These are phyloP conservation scores for Sycobia sp. DNA, from an alignment of 1,140 invertebrate genomes.

Conservation along the genomic window DNA sequence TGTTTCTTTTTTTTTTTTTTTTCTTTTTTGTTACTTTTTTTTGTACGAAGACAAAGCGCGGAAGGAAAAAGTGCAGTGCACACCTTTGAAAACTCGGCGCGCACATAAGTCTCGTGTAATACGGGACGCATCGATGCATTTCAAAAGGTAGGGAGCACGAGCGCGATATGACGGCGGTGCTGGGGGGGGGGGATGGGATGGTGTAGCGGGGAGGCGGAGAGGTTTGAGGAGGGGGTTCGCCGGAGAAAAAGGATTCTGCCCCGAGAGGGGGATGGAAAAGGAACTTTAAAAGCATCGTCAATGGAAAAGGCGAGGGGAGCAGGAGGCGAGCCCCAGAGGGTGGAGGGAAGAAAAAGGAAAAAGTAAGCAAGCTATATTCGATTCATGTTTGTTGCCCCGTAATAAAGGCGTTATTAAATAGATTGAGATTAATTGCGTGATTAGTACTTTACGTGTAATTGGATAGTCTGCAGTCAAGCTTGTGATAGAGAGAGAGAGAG, in stretches of 20 bases:
- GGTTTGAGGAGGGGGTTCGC: no score
- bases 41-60: slow-evolving; percentile 24
- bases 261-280: slow-evolving; percentile 10
- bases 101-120: slow-evolving; percentile 4
- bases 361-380: slow-evolving; percentile 37
- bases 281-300: slow-evolving; percentile 24
- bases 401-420: slow-evolving; percentile 60
- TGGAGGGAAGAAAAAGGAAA: slow-evolving; percentile 15
- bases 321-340: slow-evolving; percentile 13
- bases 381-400: slow-evolving; percentile 44
- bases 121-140: slow-evolving; percentile 23
- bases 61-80: slow-evolving; percentile 8
- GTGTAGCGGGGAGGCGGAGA: no score
- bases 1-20: no score
- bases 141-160: slow-evolving; percentile 15
- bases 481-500: no score
- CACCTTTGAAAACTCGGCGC: slow-evolving; percentile 7
- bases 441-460: slow-evolving; percentile 46
- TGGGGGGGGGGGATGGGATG: no score
- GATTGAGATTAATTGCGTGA: slow-evolving; percentile 59
- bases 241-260: slow-evolving; percentile 14
- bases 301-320: slow-evolving; percentile 30
- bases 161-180: slow-evolving; percentile 32
- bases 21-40: no score
- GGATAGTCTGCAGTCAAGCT: slow-evolving; percentile 22